A percentile compares a stretch with the other conserved stretches of the same genome.
These are phyloP conservation scores for Sorex araneus DNA, from an alignment of 2,113 vertebrate genomes.

Conservation along the genomic window DNA sequence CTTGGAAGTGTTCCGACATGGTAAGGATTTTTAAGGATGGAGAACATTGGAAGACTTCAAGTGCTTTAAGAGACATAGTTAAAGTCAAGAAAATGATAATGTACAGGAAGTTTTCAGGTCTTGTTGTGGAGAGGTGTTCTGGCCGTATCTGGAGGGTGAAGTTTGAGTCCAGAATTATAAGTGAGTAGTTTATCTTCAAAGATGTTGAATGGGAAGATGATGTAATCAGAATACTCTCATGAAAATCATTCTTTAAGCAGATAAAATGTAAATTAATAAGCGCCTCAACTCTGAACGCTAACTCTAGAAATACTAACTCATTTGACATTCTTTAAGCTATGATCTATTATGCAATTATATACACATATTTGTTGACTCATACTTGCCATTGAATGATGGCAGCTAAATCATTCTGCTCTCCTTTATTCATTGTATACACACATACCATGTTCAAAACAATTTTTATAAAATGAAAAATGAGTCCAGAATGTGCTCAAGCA, in stretches of 20 bases:
- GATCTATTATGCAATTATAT: accelerated
- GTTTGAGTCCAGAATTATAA: neutral
- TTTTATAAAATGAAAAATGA: neutral
- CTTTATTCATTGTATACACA: neutral
- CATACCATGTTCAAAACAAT: neutral
- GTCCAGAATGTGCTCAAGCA: neutral
- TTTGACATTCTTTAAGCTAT: too few species aligned
- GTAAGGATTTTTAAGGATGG: neutral
- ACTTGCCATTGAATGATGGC: neutral
- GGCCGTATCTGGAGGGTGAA: neutral
- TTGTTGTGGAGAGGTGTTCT: neutral
- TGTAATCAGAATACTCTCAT: neutral
- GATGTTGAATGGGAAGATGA: neutral
- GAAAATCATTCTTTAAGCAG: neutral
- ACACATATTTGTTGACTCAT: neutral
- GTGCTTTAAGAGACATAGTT: neutral
- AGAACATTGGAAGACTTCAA: neutral
- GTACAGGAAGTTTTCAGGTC: neutral
- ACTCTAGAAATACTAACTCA: neutral
- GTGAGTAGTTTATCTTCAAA: neutral
- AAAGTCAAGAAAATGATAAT: neutral
- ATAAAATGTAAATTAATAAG: neutral
- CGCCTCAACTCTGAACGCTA: neutral
- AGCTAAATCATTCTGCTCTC: neutral
- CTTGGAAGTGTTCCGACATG: neutral